Percentiles rank a stretch among this genome's conserved stretches.
Conservation (phyloP, 2,797 vertebrate genomes). For the Gymnoscopelus braueri region DNA sequence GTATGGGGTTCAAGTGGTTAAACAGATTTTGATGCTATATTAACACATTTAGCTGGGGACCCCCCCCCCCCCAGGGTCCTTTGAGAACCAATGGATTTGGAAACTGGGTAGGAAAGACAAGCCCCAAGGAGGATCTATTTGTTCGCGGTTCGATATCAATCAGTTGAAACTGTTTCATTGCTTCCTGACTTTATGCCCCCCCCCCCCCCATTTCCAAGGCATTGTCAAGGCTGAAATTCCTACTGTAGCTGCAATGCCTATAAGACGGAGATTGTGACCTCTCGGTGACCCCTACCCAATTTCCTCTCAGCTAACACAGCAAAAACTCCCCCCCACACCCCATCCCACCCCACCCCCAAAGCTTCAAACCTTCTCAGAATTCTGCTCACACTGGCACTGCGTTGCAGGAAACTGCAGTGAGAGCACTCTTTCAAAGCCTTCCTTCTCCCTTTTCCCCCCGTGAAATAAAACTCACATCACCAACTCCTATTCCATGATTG, state of each 20-base stretch:
- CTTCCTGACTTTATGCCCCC: conserved; percentile 1
- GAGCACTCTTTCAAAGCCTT: conserved; percentile 20
- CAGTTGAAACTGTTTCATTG: conserved; percentile 6
- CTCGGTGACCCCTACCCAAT: conserved; percentile 23
- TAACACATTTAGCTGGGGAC: too few species aligned
- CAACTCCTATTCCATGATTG: not conserved
- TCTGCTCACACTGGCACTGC: conserved; percentile 24
- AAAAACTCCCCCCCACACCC: conserved; percentile 39
- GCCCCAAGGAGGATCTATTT: not conserved
- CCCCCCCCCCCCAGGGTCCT: too few species aligned
- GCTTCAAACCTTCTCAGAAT: conserved; percentile 43
- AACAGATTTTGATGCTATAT: too few species aligned
- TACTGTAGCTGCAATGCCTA: conserved; percentile 1
- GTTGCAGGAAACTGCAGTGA: conserved; percentile 38
- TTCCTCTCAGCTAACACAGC: conserved; percentile 24
- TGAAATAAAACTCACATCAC: not conserved
- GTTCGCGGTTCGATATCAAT: conserved; percentile 13
- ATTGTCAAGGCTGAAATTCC: conserved; percentile 3
- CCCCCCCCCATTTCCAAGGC: too few species aligned
- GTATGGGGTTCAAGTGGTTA: too few species aligned
- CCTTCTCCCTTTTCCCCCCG: not conserved
- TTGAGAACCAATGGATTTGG: too few species aligned
- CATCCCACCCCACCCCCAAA: conserved; percentile 6
- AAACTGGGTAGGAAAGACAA: conserved; percentile 12
- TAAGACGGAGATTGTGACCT: conserved; percentile 28